A percentile compares a stretch with the other conserved stretches of the same genome.
These are phyloP conservation scores for Potamarius usumacintae DNA, from an alignment of 2,113 vertebrate genomes.

Conservation along the genomic window DNA sequence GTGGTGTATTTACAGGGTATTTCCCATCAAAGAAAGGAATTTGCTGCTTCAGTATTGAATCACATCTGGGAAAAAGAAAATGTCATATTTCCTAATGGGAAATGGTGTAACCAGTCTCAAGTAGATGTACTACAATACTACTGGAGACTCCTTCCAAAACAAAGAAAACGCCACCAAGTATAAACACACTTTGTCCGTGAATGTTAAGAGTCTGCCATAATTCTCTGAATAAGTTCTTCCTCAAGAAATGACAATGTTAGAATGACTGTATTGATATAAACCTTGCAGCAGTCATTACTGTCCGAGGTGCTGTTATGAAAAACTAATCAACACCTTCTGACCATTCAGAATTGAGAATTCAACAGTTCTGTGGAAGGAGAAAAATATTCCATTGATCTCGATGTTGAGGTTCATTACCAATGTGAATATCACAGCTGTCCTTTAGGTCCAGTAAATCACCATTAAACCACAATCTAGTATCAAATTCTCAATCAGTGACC, in stretches of 20 bases:
- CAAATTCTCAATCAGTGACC: not conserved
- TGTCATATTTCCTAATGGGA: not conserved
- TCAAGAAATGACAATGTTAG: not conserved
- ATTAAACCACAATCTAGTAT: not conserved
- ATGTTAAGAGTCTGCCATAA: not conserved
- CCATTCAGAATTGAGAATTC: not conserved
- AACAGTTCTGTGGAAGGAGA: not conserved
- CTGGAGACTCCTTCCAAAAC: too few species aligned
- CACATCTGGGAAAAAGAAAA: not conserved
- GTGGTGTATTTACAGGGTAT: not conserved
- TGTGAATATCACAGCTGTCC: not conserved
- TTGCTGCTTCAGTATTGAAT: not conserved
- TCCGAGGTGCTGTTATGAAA: not conserved
- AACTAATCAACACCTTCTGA: not conserved
- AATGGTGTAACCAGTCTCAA: not conserved
- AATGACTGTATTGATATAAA: not conserved
- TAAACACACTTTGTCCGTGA: too few species aligned
- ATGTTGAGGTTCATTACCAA: not conserved
- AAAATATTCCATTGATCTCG: not conserved
- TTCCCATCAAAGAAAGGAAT: conserved; percentile 2
- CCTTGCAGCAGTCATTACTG: not conserved
- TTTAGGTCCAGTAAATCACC: not conserved
- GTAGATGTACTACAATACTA: too few species aligned
- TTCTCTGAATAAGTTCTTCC: not conserved
- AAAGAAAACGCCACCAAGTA: too few species aligned